These are phyloP conservation scores for Lamellibrachia luymesi DNA, from an alignment of 1,140 invertebrate genomes.

Conservation along the genomic window DNA sequence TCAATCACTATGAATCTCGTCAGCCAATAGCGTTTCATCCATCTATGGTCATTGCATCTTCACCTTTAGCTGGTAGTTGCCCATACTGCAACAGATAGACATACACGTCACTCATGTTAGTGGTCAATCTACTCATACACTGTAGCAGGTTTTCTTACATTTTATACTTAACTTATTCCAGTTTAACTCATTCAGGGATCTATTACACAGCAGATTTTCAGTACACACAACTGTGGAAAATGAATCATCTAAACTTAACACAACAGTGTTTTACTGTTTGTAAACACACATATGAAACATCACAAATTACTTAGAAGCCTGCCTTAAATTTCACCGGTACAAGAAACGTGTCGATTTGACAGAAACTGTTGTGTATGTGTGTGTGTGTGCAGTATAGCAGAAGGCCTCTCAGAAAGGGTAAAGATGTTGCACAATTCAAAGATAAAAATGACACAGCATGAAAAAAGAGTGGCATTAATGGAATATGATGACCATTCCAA, in stretches of 20 bases:
- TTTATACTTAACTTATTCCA: not conserved
- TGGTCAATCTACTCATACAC: not conserved
- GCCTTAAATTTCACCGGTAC: not conserved
- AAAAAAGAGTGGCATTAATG: not conserved
- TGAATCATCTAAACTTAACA: no score
- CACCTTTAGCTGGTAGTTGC: not conserved
- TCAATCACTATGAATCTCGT: constrained; percentile 1
- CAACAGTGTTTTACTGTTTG: no score
- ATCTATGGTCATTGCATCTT: constrained; percentile 1
- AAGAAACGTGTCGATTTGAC: no score
- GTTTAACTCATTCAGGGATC: not conserved
- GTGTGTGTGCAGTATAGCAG: not conserved
- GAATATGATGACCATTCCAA: not conserved
- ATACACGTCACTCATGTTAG: not conserved
- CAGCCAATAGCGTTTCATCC: constrained; percentile 3
- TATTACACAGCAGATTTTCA: no score
- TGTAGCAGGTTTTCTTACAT: not conserved
- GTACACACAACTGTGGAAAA: no score
- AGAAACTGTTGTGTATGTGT: no score
- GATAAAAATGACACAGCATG: not conserved
- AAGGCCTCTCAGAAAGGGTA: not conserved
- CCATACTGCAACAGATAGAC: not conserved
- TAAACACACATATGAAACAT: not conserved
- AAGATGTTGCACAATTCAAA: not conserved
- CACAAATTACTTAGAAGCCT: not conserved